Conservation (phyloP, 2,888 invertebrate genomes). For the Drosophila nr. perissopoda region DNA sequence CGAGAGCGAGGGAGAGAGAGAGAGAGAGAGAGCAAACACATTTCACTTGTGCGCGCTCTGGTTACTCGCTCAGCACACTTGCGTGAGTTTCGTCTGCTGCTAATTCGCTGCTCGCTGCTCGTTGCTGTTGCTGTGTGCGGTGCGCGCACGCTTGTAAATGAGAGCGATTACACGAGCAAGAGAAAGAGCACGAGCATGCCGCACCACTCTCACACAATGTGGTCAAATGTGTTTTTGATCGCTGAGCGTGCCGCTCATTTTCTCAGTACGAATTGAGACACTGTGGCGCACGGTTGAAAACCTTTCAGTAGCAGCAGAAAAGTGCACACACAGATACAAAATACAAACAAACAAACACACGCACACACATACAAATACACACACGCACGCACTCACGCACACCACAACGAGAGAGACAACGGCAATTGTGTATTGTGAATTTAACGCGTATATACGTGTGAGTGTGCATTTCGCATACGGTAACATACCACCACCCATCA, state of each 20-base stretch:
- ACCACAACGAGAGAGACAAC: slow-evolving; percentile 44
- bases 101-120: slow-evolving; percentile 12
- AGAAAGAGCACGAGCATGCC: slow-evolving; percentile 40
- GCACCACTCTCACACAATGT: slow-evolving; percentile 62
- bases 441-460: slow-evolving; percentile 17
- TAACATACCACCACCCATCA: slow-evolving; percentile 46
- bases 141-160: slow-evolving; percentile 66
- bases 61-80: slow-evolving; percentile 44
- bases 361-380: slow-evolving; percentile 30
- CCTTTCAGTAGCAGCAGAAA: slow-evolving; percentile 63
- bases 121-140: slow-evolving; percentile 12
- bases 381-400: slow-evolving; percentile 12
- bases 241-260: slow-evolving; percentile 57
- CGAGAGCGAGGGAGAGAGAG: slow-evolving; percentile 32
- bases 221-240: slow-evolving; percentile 51
- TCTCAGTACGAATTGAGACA: slow-evolving; percentile 74
- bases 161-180: slow-evolving; percentile 59
- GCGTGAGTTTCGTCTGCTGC: slow-evolving; percentile 28
- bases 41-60: slow-evolving; percentile 57
- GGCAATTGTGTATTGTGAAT: slow-evolving; percentile 52
- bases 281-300: slow-evolving; percentile 79
- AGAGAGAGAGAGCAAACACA: slow-evolving; percentile 43
- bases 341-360: slow-evolving; percentile 13
- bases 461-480: slow-evolving; percentile 41
- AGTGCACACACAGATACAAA: slow-evolving; percentile 56